Percentiles rank a stretch among this genome's conserved stretches.
phyloP scores from a whole-genome alignment of 2,888 invertebrate genomes.

The Dryococelus australis region DNA sequence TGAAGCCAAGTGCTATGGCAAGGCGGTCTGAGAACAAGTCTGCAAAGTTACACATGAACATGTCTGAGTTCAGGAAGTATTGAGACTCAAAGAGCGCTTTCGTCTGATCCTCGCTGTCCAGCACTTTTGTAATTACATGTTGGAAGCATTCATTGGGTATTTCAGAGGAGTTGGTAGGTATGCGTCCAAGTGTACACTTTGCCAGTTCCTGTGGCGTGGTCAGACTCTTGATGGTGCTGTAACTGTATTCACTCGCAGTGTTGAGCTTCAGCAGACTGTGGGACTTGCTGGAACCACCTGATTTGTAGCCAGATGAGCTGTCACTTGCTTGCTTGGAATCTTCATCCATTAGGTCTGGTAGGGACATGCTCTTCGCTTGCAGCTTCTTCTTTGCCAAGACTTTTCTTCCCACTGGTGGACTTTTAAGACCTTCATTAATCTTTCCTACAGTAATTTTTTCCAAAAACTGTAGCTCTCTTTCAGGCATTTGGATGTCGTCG shows the following conservation, averaged over 20 bases:
- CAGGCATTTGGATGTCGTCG: not conserved
- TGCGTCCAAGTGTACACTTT: conserved; percentile 37
- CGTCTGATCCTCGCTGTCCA: conserved; percentile 4
- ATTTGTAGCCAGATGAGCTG: conserved; percentile 64
- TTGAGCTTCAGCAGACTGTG: conserved; percentile 33
- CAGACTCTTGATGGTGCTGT: conserved; percentile 67
- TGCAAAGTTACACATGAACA: conserved; percentile 75
- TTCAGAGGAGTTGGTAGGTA: conserved; percentile 44
- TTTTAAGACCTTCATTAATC: conserved; percentile 36
- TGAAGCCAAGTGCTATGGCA: conserved; percentile 66
- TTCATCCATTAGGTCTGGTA: conserved; percentile 13
- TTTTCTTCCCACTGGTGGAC: conserved; percentile 12
- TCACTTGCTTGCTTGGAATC: conserved; percentile 52
- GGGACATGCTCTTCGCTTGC: not conserved
- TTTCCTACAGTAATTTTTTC: conserved; percentile 35
- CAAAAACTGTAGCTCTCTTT: not conserved
- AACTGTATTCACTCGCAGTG: conserved; percentile 62
- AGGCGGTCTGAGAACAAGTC: conserved; percentile 69
- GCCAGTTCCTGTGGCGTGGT: conserved; percentile 64
- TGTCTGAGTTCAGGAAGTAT: conserved; percentile 68
- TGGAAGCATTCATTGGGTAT: conserved; percentile 55
- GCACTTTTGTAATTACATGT: conserved; percentile 42
- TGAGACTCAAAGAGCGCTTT: conserved; percentile 37
- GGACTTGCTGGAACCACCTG: conserved; percentile 51
- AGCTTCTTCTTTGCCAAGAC: conserved; percentile 10